Base-by-base conservation (phyloP, 2,797 vertebrate species). In the Percopsis omiscomaycus region DNA sequence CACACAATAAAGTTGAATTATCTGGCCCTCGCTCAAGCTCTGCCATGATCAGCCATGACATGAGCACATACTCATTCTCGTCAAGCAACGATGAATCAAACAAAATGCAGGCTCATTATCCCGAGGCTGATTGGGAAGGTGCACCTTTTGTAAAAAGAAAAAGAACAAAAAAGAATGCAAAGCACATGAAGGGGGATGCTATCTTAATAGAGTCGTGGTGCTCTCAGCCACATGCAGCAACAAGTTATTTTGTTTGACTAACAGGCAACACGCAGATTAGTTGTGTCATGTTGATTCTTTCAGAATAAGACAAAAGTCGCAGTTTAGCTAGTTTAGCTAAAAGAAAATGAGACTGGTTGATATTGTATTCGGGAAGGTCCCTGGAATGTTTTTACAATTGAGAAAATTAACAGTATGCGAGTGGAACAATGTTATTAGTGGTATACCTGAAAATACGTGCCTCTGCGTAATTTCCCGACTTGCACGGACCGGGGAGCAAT, bases 51-150 rank as follows among this genome's bases (percentile, higher is more conserved):
- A 91, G 86, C 83, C 75, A 76, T 80, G 84, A 86, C 87, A 88
- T 79, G 73, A 83, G 73, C 71, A 71, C 82, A 84, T 68, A 76
- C 88, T 89, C 86, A 87, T 84, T 89, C 81, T 88, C 76, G 73
- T 87, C 82, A 73, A 81, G 84, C 71, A 81, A 83, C 81, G 69
- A 69, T 65, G 84, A 85, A 85, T 90, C 82, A 83, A 69, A 75
- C 75, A 78, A 80, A 86, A 88, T 77, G 75, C 88, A 77, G 61
- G 78, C 80, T 90, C 82, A 89, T 90, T 89, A 89, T 85, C 5
- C 67, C 74, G 60, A 12, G 53, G 74, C 81, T 91, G 90, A 92
- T 89, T 91, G 87, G 86, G 84, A 90, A 86, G 89, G 84, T 69
- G 85, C 84, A 86, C 81, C 80, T 83, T 83, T 85, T 82, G 86